A percentile compares a stretch with the other conserved stretches of the same genome.
Conservation (phyloP, 1,140 invertebrate genomes). For the Gonatopus flavifemur region DNA sequence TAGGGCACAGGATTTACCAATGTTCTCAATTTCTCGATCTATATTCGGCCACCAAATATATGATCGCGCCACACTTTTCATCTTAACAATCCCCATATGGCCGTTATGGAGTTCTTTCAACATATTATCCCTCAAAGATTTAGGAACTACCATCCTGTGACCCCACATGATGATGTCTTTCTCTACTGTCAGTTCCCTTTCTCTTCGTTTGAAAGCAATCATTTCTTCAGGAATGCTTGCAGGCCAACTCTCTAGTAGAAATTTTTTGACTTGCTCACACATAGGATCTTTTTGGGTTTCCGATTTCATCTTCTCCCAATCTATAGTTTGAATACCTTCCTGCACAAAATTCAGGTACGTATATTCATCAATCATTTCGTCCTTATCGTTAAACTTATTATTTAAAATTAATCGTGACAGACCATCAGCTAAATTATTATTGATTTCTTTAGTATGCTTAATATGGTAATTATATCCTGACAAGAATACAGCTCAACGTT, state of each 20-base stretch:
- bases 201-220: slow-evolving; percentile 2
- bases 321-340: neutral
- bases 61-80: slow-evolving; percentile 36
- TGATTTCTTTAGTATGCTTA: slow-evolving; percentile 29
- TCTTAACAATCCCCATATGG: slow-evolving; percentile 34
- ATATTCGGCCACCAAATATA: slow-evolving; percentile 45
- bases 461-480: slow-evolving; percentile 16
- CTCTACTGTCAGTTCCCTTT: slow-evolving; percentile 14
- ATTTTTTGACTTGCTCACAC: neutral
- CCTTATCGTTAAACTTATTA: neutral
- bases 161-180: no score
- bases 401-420: slow-evolving; percentile 28
- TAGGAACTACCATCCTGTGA: slow-evolving; percentile 33
- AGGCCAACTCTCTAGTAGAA: slow-evolving; percentile 12
- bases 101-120: slow-evolving; percentile 1
- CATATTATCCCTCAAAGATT: neutral
- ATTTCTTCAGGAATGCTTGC: slow-evolving; percentile 12
- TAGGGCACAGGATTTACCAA: neutral
- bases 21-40: slow-evolving; percentile 35
- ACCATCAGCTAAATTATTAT: slow-evolving; percentile 44
- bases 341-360: neutral
- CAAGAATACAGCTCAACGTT: slow-evolving; percentile 16
- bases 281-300: neutral
- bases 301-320: neutral
- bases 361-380: neutral